Evolutionary conservation across 1,140 invertebrate genomes (phyloP), one percentile per base, ranked within the genome.

Genomic region (Drosophila tani): DNA sequence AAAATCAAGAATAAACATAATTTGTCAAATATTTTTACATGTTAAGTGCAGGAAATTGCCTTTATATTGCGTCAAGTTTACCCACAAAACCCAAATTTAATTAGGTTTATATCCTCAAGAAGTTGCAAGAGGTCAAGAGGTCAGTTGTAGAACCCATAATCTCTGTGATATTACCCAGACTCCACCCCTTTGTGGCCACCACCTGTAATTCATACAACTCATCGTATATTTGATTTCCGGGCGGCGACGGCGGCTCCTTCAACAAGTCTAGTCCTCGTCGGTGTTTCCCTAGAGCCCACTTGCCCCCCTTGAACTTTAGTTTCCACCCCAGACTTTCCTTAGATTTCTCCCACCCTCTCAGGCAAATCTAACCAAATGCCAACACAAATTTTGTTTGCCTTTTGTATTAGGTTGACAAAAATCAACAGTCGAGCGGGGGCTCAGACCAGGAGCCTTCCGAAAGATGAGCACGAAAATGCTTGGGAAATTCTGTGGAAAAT

Each of bases 391-490:
- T 88, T 87, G 84, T 87, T 87, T 87, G 80, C 80, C 56, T 86
- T 87, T 87, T 74, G 76, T 83, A 82, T 87, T 87, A 87, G 80
- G 80, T 87, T 87, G 83, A 87, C 80, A 87, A 87, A 87, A 87
- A 87, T 87, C 84, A 87, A 87, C 84, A 87, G 71, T 68, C 71
- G 53, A 60, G 58, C 47, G 19, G 47, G 27, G 32, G 57, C 21
- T 47, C 71, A 55, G 40, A 29, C 27, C 27, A 35, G 50, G 35
- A 45, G 38, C 29, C n/a, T n/a, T n/a, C n/a, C 6, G 19, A 58
- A 62, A 51, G 32, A 50, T 43, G 55, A 57, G 38, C 50, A 50
- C 32, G 51, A 47, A 43, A 56, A 38, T 40, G 32, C 21, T 17
- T 7, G 40, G 40, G 24, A 50, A 65, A 43, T 35, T 45, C 21